Percentiles rank a stretch among this genome's conserved stretches.
These are phyloP conservation scores for Condylostylus longicornis DNA, from an alignment of 1,140 invertebrate genomes.

Conservation along the genomic window DNA sequence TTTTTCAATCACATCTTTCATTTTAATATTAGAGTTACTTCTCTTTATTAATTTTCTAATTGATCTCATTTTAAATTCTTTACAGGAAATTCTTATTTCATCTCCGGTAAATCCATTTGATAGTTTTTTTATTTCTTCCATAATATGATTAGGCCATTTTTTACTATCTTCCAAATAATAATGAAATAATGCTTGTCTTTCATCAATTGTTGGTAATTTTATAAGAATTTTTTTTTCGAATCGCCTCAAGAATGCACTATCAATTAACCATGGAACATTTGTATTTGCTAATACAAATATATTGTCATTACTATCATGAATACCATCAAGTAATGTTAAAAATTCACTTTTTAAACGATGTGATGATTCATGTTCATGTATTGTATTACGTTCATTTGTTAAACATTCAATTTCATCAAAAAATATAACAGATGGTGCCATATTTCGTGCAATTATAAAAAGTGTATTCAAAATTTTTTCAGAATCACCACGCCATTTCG, in stretches of 20 bases:
- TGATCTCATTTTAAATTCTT: slow-evolving; percentile 62
- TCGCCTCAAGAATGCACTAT: slow-evolving; percentile 70
- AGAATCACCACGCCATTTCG: slow-evolving; percentile 90
- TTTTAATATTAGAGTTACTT: slow-evolving; percentile 9
- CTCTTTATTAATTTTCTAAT: slow-evolving; percentile 21
- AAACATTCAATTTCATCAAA: slow-evolving; percentile 92
- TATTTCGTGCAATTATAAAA: slow-evolving; percentile 76
- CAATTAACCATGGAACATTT: slow-evolving; percentile 82
- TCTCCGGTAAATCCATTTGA: slow-evolving; percentile 65
- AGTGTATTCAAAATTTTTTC: slow-evolving; percentile 66
- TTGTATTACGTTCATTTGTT: slow-evolving; percentile 50
- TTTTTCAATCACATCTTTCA: slow-evolving; percentile 6
- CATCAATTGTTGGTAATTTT: slow-evolving; percentile 50
- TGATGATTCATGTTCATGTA: slow-evolving; percentile 79
- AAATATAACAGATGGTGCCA: slow-evolving; percentile 88
- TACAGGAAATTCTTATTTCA: slow-evolving; percentile 76
- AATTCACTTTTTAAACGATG: slow-evolving; percentile 84
- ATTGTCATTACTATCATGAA: slow-evolving; percentile 34
- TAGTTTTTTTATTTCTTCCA: slow-evolving; percentile 39
- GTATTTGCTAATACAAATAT: slow-evolving; percentile 79
- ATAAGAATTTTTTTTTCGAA: slow-evolving; percentile 80
- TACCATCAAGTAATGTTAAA: slow-evolving; percentile 80
- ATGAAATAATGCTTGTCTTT: slow-evolving; percentile 50
- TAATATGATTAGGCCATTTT: slow-evolving; percentile 29
- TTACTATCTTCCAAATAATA: slow-evolving; percentile 36